Evolutionary conservation across 2,797 vertebrate genomes (phyloP), one percentile per base, ranked within the genome.

Genomic region (Yasuhikotakia modesta): DNA sequence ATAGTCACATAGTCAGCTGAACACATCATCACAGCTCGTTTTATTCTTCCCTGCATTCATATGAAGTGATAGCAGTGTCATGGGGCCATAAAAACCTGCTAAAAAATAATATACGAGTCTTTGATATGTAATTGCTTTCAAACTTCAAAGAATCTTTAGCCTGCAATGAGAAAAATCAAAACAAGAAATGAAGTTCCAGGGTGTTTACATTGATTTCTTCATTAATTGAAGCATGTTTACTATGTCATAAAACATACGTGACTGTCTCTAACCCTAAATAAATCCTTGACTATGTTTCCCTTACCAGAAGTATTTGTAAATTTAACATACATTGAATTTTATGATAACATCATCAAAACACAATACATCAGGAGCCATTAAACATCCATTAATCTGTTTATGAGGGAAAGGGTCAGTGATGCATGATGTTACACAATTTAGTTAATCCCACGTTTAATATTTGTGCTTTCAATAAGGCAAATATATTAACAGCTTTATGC

Each of bases 171-270:
- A 7, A 52, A 75, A 50, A 50, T 16, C 35, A 39, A 39, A 39
- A 39, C 35, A 35, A n/a, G 5, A 66, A 67, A 75, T 66, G 24
- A 67, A 67, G n/a, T n/a, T 21, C 35, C 30, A 12, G 21, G 13
- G 13, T 30, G 19, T 52, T 52, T 53, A 21, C 58, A 14, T 52
- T 63, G 19, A 52, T 53, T 74, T 17, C 5, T 66, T 74, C 10
- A 52, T 74, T 53, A 35, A 52, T 17, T 74, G 8, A 7, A 35
- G 0, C 0, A 24, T 52, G 5, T 73, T 55, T 17, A 10, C 16
- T 27, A 8, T 46, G 27, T 8, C 14, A 8, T 19, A 60, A 43
- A 19, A 5, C 22, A 60, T 60, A 43, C 1, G 11, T 72, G 24
- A 46, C 11, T 46, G 11, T 45, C 14, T 5, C 0, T 45, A 46